Evolutionary conservation across 1,140 invertebrate genomes (phyloP).

Genomic region (Polypedilum vanderplanki): DNA sequence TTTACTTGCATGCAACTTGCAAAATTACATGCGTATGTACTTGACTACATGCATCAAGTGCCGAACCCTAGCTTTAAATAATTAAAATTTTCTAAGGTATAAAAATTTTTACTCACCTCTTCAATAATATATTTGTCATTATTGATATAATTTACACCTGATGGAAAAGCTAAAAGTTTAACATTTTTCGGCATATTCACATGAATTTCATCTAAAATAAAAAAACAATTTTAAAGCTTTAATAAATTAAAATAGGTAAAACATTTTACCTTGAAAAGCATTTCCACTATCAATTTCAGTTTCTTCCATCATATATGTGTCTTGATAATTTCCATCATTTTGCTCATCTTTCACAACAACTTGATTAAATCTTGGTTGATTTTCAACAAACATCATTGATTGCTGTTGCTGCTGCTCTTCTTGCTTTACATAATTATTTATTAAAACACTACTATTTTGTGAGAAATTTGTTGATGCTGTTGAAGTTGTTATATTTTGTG

Average conservation of each 20-base stretch:
- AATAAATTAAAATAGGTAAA: neutral
- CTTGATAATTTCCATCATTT: neutral
- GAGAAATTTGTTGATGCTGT: neutral
- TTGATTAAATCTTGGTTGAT: neutral
- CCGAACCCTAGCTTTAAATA: too few species aligned
- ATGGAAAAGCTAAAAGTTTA: neutral
- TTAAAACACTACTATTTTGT: neutral
- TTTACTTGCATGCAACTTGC: too few species aligned
- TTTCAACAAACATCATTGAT: neutral
- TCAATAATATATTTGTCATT: conserved; percentile 10
- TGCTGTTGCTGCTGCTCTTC: neutral
- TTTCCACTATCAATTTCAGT: conserved; percentile 1
- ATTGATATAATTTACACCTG: neutral
- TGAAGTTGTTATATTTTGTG: neutral
- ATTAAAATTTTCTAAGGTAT: neutral
- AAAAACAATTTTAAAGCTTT: neutral
- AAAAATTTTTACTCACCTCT: neutral
- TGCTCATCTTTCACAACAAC: neutral
- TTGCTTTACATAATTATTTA: neutral
- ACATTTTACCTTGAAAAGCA: neutral
- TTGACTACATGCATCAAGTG: too few species aligned
- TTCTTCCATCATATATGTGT: conserved; percentile 14
- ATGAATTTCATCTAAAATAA: neutral
- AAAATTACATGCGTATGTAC: too few species aligned
- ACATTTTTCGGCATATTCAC: conserved; percentile 21